Base-by-base conservation (phyloP, 2,888 invertebrate genomes). In the Pyralis farinalis region DNA sequence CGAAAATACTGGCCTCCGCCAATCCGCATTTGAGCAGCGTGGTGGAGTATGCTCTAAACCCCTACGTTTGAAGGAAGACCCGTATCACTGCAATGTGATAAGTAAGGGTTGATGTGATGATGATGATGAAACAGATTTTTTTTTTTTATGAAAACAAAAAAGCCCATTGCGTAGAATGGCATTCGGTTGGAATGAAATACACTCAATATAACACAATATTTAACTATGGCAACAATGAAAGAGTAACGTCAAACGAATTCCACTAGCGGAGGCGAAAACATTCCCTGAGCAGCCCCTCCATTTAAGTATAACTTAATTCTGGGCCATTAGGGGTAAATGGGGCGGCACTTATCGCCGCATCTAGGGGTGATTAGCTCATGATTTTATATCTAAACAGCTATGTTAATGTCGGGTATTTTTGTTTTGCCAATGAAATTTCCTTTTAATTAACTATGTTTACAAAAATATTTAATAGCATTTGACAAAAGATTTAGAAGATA, bases 291-390 rank as follows among this genome's bases (percentile, higher is more conserved):
- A 25, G n/a, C 25, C 34, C 56, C 53, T 51, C 62, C 62, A 67
- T 70, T 75, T 71, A 64, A 71, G 66, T 73, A 65, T 79, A 81
- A 85, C 70, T 82, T 77, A 77, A 84, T 84, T 79, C 55, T 51
- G 57, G 53, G 47, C 78, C 81, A 83, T 85, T 81, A 77, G 62
- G 51, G 59, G 50, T 68, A 74, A 76, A 80, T 79, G 75, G 74
- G 62, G 53, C 54, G 62, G 63, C 76, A 75, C 74, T 85, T 83
- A 80, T 77, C 74, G 71, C 62, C 55, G 60, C 70, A 76, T 75
- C 73, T 55, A 46, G 57, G 33, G 42, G 46, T 58, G 64, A 68
- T 71, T 67, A 68, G 56, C 52, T 55, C 53, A 43, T 51, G 58
- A 63, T 64, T 69, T 67, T 63, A 67, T 64, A 58, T 59, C 57